Base-by-base conservation (phyloP, 2,888 invertebrate species). In the Bimastos eiseni region DNA sequence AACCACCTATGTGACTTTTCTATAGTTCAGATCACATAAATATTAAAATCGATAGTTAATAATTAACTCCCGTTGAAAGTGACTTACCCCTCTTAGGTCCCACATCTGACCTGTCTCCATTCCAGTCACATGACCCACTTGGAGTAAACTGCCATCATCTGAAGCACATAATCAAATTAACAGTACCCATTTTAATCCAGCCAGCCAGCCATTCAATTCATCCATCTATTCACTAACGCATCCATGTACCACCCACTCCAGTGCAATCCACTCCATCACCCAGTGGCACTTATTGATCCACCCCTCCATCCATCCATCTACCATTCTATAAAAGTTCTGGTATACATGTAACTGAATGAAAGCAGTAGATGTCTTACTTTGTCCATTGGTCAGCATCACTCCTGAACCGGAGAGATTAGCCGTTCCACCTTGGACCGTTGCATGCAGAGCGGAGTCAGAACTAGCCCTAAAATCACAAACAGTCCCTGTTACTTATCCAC, bases 401-500 rank as follows among this genome's bases (percentile, higher is more conserved):
- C 86, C 86, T 1, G 86, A 86, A 34, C 86, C 34, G 11, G 34
- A 86, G 34, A 37, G 36, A 86, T 37, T 86, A n/a, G 19, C 86
- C 15, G 13, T 15, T 84, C 84, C 84, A 5, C 84, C 86, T 37
- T 86, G 86, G 37, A 86, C 86, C 24, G 86, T 86, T 34, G 86
- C 30, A 86, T 95, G 95, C 93, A 98, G 96, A 55, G 98, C 98
- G 15, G 98, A 98, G 96, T 98, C 98, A 0, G 98, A 98, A 95
- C 98, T 98, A 34, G 91, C 91, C 41, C 91, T 91, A 49, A 70
- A 70, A 70, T n/a, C 70, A 21, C 70, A 30, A 30, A 70, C 30
- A 70, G 8, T n/a, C n/a, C 70, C 30, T 11, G 8, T 70, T 70
- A 70, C 70, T 70, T 30, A 70, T n/a, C n/a, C 30, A 70, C 70